A percentile compares a stretch with the other conserved stretches of the same genome.
phyloP scores from a whole-genome alignment of 1,140 invertebrate genomes.

The Formica exsecta region DNA sequence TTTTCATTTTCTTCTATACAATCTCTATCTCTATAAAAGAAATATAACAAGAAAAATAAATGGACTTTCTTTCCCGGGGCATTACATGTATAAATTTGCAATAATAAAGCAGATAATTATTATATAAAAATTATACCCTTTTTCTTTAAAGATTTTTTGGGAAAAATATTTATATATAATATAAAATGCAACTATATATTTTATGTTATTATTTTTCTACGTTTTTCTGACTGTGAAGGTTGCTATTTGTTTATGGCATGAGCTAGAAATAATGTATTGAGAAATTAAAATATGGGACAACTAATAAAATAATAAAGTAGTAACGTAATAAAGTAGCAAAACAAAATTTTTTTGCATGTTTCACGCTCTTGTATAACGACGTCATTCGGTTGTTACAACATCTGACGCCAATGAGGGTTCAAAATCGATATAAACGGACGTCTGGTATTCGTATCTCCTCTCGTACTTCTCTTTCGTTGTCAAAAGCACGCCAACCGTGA shows the following conservation, averaged over 20 bases:
- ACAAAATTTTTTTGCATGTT: not conserved
- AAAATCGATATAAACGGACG: slow-evolving; percentile 39
- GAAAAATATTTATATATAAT: not conserved
- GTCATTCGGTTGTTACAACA: slow-evolving; percentile 35
- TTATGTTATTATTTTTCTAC: not conserved
- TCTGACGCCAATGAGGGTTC: slow-evolving; percentile 27
- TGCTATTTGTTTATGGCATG: not conserved
- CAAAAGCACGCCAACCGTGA: slow-evolving; percentile 26
- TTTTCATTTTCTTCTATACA: too few species aligned
- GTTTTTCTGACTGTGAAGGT: not conserved
- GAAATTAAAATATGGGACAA: not conserved
- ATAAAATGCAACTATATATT: not conserved
- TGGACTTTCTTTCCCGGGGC: not conserved
- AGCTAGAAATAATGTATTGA: not conserved
- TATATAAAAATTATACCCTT: too few species aligned
- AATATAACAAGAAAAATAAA: too few species aligned
- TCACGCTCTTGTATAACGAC: slow-evolving; percentile 28
- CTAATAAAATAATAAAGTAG: slow-evolving; percentile 16
- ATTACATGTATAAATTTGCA: too few species aligned
- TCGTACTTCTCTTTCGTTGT: not conserved
- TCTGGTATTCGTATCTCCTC: slow-evolving; percentile 10
- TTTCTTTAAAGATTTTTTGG: not conserved
- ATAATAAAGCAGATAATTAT: too few species aligned
- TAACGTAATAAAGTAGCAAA: not conserved
- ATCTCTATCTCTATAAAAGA: too few species aligned